Conservation (phyloP, 2,113 vertebrate species). For the Salminus brasiliensis region DNA sequence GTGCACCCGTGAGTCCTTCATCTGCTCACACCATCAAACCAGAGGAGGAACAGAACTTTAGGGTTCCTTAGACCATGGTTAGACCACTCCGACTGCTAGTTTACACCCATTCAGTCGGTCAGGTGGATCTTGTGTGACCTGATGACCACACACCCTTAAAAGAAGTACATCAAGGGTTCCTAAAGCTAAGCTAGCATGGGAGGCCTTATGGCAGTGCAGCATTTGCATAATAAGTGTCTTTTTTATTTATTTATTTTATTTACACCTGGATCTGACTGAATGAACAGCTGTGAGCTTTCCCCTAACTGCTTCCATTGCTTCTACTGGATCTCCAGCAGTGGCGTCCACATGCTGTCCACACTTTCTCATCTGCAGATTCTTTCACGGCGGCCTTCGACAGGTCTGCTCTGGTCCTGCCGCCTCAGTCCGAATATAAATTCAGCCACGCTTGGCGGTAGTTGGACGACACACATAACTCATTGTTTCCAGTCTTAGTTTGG, state of each 20-base stretch:
- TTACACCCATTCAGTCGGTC: no score
- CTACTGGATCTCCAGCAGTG: neutral
- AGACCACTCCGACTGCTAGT: no score
- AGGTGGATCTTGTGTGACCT: no score
- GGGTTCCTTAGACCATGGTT: no score
- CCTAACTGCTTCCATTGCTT: neutral
- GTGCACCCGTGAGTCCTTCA: conserved; percentile 75
- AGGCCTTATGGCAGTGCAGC: no score
- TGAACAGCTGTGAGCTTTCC: neutral
- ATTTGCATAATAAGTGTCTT: no score
- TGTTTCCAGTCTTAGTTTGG: conserved; percentile 48
- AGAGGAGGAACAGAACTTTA: neutral
- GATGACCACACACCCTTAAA: no score
- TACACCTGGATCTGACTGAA: neutral
- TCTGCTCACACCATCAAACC: neutral
- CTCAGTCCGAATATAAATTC: conserved; percentile 34
- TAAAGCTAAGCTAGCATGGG: no score
- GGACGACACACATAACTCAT: conserved; percentile 48
- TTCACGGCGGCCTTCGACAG: conserved; percentile 38
- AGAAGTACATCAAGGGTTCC: no score
- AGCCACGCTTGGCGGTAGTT: conserved; percentile 22
- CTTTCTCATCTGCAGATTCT: conserved; percentile 30
- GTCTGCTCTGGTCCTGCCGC: conserved; percentile 47
- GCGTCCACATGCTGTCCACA: conserved; percentile 38
- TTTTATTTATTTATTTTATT: neutral